A percentile compares a stretch with the other conserved stretches of the same genome.
Conservation (phyloP, 53 echinoderm and acorn worm species). For the Antedon mediterranea region DNA sequence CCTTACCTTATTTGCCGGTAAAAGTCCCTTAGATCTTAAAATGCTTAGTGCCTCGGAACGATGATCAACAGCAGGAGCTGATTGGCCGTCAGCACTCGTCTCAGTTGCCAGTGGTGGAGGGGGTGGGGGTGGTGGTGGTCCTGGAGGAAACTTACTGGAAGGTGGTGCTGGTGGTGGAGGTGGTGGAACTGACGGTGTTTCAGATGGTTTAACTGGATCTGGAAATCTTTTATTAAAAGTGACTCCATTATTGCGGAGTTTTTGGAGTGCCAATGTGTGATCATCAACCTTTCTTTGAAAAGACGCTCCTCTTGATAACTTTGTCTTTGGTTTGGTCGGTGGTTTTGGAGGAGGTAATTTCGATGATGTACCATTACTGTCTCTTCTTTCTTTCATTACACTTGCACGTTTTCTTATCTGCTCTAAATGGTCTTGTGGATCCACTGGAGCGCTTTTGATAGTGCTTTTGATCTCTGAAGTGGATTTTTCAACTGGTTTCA, state of each 20-base stretch:
- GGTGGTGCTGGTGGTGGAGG: conserved; percentile 6
- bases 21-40: neutral
- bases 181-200: neutral
- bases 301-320: neutral
- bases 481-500: conserved; percentile 8
- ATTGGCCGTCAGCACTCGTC: neutral
- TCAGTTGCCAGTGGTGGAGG: conserved; percentile 18
- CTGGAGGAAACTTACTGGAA: neutral
- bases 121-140: conserved; percentile 23
- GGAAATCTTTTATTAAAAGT: neutral
- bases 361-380: conserved; percentile 19
- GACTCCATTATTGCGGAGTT: conserved; percentile 7
- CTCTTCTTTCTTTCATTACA: neutral
- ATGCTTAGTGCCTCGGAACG: neutral
- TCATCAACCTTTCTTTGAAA: conserved; percentile 20
- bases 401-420: conserved; percentile 4
- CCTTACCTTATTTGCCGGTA: neutral
- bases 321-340: neutral
- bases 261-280: conserved; percentile 29
- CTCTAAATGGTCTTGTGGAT: neutral
- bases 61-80: neutral
- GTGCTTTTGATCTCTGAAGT: neutral
- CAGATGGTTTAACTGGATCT: neutral
- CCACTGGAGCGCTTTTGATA: conserved; percentile 11
- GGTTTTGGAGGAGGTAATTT: conserved; percentile 9